Evolutionary conservation across 2,797 vertebrate species (phyloP).

Genomic region (Gobionotothen gibberifrons): DNA sequence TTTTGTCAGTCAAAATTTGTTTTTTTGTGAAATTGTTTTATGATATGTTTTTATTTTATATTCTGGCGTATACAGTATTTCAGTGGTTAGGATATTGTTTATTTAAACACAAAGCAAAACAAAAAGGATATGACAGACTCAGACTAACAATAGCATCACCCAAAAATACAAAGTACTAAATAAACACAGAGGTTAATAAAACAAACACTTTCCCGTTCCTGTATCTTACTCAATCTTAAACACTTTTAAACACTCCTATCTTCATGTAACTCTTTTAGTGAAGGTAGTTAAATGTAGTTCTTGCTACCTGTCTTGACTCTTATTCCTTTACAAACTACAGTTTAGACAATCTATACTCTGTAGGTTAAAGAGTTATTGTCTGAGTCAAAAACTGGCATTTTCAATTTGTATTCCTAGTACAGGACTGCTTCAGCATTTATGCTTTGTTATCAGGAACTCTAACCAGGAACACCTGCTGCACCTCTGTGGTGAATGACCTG

Average conservation of each 20-base stretch:
- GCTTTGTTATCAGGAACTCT: background rate
- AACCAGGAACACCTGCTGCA: background rate
- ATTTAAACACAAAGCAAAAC: background rate
- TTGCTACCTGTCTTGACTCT: background rate
- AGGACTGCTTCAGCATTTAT: background rate
- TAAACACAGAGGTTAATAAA: background rate
- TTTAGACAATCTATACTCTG: no score
- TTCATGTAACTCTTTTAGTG: background rate
- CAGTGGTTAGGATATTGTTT: background rate
- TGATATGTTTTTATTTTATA: background rate
- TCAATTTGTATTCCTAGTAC: background rate
- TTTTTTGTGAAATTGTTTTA: accelerated
- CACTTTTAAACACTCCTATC: no score
- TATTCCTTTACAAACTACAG: no score
- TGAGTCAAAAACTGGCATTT: background rate
- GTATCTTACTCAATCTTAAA: background rate
- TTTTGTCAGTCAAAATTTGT: background rate
- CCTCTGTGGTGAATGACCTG: constrained; percentile 1
- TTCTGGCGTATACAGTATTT: no score
- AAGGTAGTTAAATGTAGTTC: background rate
- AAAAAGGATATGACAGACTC: background rate
- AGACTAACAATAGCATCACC: background rate
- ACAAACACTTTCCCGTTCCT: background rate
- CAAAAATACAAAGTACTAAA: background rate
- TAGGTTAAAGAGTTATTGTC: background rate